Conservation (phyloP, 2,113 vertebrate genomes). For the Solenodon paradoxus region DNA sequence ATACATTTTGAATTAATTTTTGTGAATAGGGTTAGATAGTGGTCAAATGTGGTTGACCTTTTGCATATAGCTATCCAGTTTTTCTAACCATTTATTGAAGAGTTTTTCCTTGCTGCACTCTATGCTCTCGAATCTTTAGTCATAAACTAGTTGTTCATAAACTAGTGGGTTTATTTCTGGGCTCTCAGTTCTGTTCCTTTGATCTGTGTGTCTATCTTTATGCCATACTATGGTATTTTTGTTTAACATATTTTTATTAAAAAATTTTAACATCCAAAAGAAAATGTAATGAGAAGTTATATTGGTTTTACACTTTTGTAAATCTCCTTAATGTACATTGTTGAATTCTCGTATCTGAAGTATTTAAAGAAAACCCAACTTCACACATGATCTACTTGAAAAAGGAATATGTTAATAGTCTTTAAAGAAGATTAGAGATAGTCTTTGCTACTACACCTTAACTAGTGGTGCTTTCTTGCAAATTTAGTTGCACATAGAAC, state of each 20-base stretch:
- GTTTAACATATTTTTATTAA: background rate
- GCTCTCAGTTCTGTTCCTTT: too few relatives aligned
- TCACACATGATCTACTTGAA: background rate
- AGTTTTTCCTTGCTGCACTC: too few relatives aligned
- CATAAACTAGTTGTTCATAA: too few relatives aligned
- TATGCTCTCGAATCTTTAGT: too few relatives aligned
- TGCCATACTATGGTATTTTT: too few relatives aligned
- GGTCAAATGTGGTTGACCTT: too few relatives aligned
- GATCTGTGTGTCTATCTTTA: too few relatives aligned
- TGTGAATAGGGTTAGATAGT: too few relatives aligned
- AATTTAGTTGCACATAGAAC: background rate
- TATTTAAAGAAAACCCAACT: background rate
- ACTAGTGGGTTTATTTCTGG: too few relatives aligned
- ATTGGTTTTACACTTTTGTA: background rate
- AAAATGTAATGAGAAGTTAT: background rate
- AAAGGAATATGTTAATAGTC: background rate
- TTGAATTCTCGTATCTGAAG: background rate
- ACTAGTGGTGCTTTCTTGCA: background rate
- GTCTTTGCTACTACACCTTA: background rate
- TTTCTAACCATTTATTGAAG: too few relatives aligned
- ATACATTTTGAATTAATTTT: too few relatives aligned
- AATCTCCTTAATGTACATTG: background rate
- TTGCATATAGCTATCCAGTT: too few relatives aligned
- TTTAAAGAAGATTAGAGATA: background rate
- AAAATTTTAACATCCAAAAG: conserved; percentile 14